Evolutionary conservation across 2,888 invertebrate genomes (phyloP).

Genomic region (Dynastes tityus): DNA sequence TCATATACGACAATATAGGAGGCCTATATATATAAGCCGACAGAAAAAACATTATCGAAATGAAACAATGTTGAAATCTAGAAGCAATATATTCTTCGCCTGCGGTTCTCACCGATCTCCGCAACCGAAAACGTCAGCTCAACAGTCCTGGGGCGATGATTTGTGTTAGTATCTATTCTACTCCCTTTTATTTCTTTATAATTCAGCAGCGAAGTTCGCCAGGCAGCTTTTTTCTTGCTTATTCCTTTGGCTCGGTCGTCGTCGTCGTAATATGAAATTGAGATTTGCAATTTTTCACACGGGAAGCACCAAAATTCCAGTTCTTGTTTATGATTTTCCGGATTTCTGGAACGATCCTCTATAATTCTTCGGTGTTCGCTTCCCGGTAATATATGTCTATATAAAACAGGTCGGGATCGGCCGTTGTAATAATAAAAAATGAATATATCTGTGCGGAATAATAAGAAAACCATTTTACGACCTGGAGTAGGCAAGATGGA

Average conservation of each 20-base stretch:
- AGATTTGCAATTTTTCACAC: constrained; percentile 40
- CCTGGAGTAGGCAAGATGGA: not conserved
- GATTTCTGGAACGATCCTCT: constrained; percentile 13
- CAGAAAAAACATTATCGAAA: constrained; percentile 36
- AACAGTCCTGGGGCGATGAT: constrained; percentile 42
- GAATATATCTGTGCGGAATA: constrained; percentile 13
- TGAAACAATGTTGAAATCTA: constrained; percentile 36
- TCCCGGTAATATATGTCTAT: constrained; percentile 16
- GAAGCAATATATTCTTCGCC: constrained; percentile 35
- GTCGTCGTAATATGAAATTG: constrained; percentile 37
- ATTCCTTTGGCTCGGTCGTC: not conserved
- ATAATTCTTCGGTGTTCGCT: constrained; percentile 11
- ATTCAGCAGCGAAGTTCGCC: constrained; percentile 20
- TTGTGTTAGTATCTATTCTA: constrained; percentile 41
- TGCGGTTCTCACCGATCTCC: constrained; percentile 6
- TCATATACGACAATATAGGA: constrained; percentile 8
- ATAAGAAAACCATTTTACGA: constrained; percentile 11
- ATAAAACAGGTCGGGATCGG: constrained; percentile 15
- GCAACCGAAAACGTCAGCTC: constrained; percentile 27
- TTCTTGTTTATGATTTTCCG: constrained; percentile 38
- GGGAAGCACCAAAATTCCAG: constrained; percentile 1
- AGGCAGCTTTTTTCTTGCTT: not conserved
- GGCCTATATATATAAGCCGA: not conserved
- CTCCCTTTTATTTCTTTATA: constrained; percentile 39
- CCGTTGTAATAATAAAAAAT: constrained; percentile 17